Conservation (phyloP, 2,888 invertebrate genomes). For the Latrodectus elegans region DNA sequence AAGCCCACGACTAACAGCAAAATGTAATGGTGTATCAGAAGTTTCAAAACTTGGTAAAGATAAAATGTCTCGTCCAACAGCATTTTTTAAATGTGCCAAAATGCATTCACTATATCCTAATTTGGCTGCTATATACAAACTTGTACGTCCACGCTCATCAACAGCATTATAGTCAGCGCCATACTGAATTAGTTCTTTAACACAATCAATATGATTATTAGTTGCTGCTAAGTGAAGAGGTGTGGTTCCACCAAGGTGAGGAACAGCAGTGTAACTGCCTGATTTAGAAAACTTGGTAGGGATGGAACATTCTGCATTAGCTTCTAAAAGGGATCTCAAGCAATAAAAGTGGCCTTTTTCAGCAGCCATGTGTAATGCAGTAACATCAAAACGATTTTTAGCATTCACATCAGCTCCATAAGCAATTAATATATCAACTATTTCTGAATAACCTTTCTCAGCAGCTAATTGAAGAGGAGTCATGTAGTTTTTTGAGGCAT, state of each 20-base stretch:
- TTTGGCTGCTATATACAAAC: slow-evolving; percentile 74
- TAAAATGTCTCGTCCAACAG: slow-evolving; percentile 74
- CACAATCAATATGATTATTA: slow-evolving; percentile 73
- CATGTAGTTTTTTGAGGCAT: slow-evolving; percentile 74
- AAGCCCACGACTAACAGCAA: slow-evolving; percentile 74
- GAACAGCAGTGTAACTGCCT: slow-evolving; percentile 74
- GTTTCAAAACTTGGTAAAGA: slow-evolving; percentile 73
- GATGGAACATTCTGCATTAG: slow-evolving; percentile 73
- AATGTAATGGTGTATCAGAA: slow-evolving; percentile 74
- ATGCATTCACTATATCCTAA: slow-evolving; percentile 73
- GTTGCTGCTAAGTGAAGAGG: slow-evolving; percentile 74
- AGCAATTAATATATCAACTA: slow-evolving; percentile 72
- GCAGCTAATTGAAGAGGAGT: slow-evolving; percentile 73
- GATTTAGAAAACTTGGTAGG: slow-evolving; percentile 74
- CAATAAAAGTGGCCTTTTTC: slow-evolving; percentile 73
- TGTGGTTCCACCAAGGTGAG: slow-evolving; percentile 74
- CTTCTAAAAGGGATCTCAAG: slow-evolving; percentile 73
- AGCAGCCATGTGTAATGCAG: slow-evolving; percentile 74
- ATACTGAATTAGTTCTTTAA: slow-evolving; percentile 73
- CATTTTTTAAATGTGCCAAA: slow-evolving; percentile 73
- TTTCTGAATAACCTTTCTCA: slow-evolving; percentile 70
- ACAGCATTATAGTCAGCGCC: slow-evolving; percentile 75
- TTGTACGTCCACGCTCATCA: slow-evolving; percentile 73
- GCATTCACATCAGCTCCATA: slow-evolving; percentile 73
- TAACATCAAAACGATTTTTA: slow-evolving; percentile 74